Evolutionary conservation across 2,113 vertebrate species (phyloP).

Genomic region (Apodemus speciosus): DNA sequence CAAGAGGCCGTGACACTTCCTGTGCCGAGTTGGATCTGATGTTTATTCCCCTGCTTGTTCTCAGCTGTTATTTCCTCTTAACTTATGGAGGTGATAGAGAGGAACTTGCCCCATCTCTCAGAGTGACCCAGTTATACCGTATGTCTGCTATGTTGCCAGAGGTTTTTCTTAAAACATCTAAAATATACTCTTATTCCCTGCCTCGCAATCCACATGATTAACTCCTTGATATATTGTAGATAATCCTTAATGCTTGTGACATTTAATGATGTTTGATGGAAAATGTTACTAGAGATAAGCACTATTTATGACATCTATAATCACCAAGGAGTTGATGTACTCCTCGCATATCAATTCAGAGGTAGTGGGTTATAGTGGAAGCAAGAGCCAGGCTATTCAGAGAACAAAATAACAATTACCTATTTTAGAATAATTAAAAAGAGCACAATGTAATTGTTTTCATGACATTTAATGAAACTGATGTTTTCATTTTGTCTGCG

Average conservation of each 20-base stretch:
- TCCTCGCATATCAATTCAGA: not conserved
- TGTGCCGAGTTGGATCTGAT: not conserved
- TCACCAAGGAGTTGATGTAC: not conserved
- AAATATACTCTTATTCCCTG: not conserved
- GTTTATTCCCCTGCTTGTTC: not conserved
- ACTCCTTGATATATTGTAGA: not conserved
- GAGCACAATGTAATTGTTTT: slow-evolving; percentile 16
- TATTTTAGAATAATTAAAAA: slow-evolving; percentile 54
- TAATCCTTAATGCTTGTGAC: not conserved
- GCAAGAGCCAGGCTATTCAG: not conserved
- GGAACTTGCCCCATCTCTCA: not conserved
- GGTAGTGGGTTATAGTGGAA: not conserved
- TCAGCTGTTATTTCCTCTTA: slow-evolving; percentile 19
- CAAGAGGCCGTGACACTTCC: not conserved
- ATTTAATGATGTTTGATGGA: not conserved
- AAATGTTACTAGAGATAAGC: not conserved
- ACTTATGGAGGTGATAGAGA: not conserved
- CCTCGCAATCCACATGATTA: accelerated
- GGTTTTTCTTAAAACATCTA: slow-evolving; percentile 6
- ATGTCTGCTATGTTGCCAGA: not conserved
- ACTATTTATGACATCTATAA: not conserved
- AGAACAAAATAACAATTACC: not conserved
- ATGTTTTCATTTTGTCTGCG: slow-evolving; percentile 18
- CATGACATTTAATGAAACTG: slow-evolving; percentile 24
- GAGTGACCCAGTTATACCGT: not conserved